Evolutionary conservation across 1,140 invertebrate genomes (phyloP), one percentile per base, ranked within the genome.

Genomic region (Calephelis virginiensis): DNA sequence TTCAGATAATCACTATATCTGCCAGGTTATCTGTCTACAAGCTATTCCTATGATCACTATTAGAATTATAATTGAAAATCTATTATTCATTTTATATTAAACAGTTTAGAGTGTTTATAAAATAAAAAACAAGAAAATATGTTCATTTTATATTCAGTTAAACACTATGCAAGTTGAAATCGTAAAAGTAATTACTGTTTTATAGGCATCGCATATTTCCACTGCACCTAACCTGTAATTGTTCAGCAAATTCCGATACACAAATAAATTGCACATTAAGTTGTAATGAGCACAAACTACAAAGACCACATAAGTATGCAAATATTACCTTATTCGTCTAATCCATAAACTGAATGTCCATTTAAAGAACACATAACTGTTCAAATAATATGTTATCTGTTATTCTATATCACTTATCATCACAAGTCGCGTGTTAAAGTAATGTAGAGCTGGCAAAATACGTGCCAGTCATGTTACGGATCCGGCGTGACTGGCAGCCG

Each of bases 291-390:
- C 73, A 82, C 75, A 77, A 72, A 72, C 70, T 75, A 86, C 81
- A 85, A 85, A 82, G 73, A 78, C 78, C 76, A 82, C 77, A 81
- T 82, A 76, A 77, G 78, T 81, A 80, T 74, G 72, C 75, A 85
- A 85, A 85, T 71, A 79, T 86, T 89, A 89, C 86, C 86, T 89
- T 84, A 28, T 28, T 81, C 78, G 76, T 74, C 74, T 76, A 70
- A 76, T 68, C 75, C 77, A 77, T 72, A 70, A 80, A 65, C 75
- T 77, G 75, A 75, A 77, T 67, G 69, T 80, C 72, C 74, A 68
- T 77, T 63, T 66, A 53, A 70, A 38, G 50, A 67, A 73, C 78
- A 82, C 83, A 83, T 84, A 66, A 76, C 53, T 56, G 53, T 56
- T 56, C 53, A 56, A 56, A 56, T 28, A 28, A 28, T 56, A 56